Evolutionary conservation across 2,113 vertebrate genomes (phyloP).

Genomic region (Stegostoma tigrinum): DNA sequence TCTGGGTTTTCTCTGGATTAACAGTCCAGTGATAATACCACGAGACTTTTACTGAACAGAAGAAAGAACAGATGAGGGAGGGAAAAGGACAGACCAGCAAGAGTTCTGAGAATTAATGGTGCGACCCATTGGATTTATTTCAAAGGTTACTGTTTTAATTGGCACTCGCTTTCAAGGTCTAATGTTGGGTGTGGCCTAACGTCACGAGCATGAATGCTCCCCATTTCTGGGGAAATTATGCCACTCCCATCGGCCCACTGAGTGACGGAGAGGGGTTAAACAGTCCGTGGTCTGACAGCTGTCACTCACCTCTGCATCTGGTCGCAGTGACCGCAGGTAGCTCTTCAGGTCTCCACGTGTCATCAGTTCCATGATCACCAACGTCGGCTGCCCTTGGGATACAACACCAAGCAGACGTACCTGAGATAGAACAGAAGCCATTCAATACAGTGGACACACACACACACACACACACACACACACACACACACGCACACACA

Average conservation of each 20-base stretch:
- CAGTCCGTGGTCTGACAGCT: neutral
- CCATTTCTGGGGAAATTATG: neutral
- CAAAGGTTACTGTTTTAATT: neutral
- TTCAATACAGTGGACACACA: neutral
- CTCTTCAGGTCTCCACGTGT: slow-evolving; percentile 96
- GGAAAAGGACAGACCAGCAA: neutral
- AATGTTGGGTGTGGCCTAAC: neutral
- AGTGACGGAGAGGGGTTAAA: too few species aligned
- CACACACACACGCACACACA: neutral
- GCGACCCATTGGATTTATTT: neutral
- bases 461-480: neutral
- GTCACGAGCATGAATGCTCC: neutral
- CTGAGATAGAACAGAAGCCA: slow-evolving; percentile 48
- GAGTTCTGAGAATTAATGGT: neutral
- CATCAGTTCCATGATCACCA: slow-evolving; percentile 99
- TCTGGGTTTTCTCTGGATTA: too few species aligned
- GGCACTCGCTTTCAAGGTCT: neutral
- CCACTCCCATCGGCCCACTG: neutral
- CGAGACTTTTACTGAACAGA: neutral
- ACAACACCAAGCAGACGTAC: slow-evolving; percentile 93
- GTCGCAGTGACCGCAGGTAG: slow-evolving; percentile 81
- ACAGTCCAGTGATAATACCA: too few species aligned
- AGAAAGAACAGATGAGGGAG: neutral
- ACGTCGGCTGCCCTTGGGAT: slow-evolving; percentile 92
- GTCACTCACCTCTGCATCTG: slow-evolving; percentile 71